Conservation (phyloP, 2,888 invertebrate species). For the Anarsia innoxiella region DNA sequence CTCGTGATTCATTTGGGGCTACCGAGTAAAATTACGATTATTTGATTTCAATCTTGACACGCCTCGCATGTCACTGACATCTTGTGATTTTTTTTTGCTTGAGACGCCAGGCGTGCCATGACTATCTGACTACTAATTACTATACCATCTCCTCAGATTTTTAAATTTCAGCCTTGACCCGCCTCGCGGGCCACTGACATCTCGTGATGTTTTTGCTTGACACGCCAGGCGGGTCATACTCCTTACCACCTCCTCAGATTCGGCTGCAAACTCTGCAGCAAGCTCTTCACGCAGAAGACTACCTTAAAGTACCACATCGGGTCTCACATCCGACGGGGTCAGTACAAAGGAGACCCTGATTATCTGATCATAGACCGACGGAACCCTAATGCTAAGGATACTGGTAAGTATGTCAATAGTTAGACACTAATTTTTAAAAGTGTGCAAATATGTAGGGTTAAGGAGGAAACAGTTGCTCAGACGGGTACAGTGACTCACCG, state of each 20-base stretch:
- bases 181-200: too few relatives aligned
- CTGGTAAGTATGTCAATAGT: neutral
- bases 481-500: neutral
- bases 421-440: neutral
- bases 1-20: too few relatives aligned
- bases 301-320: slow-evolving; percentile 10
- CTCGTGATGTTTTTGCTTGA: too few relatives aligned
- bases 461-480: neutral
- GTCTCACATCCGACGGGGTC: slow-evolving; percentile 6
- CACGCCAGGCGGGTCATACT: too few relatives aligned
- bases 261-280: slow-evolving; percentile 9
- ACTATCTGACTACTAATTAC: neutral
- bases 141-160: neutral
- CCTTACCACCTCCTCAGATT: slow-evolving; percentile 4
- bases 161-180: neutral
- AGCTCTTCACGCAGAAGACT: slow-evolving; percentile 11
- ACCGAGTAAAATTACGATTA: too few relatives aligned
- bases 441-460: too few relatives aligned
- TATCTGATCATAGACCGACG: neutral
- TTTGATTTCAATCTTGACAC: too few relatives aligned
- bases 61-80: too few relatives aligned
- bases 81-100: too few relatives aligned
- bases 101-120: too few relatives aligned
- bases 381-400: neutral
- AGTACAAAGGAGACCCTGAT: slow-evolving; percentile 4